phyloP scores from a whole-genome alignment of 2,797 vertebrate genomes.

The Gymnopithys bicolor region DNA sequence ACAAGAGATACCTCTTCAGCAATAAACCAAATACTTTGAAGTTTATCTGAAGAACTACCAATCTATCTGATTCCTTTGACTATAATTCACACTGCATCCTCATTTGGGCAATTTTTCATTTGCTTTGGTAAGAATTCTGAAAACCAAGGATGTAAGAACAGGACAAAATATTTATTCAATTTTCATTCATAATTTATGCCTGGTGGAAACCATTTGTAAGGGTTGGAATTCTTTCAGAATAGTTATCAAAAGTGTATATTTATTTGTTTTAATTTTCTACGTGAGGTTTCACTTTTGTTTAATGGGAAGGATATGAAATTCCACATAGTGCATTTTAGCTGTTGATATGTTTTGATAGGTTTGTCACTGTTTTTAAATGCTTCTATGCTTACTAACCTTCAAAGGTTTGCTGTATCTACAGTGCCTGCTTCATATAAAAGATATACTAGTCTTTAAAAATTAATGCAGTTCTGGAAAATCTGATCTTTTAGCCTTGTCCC shows the following conservation, averaged over 20 bases:
- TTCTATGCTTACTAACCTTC: background rate
- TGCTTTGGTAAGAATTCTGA: background rate
- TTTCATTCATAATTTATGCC: background rate
- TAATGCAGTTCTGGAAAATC: background rate
- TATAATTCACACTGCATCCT: background rate
- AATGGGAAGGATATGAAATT: background rate
- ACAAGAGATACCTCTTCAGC: background rate
- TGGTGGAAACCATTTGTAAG: background rate
- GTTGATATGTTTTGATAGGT: background rate
- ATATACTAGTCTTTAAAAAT: background rate
- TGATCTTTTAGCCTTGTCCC: background rate
- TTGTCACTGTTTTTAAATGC: background rate
- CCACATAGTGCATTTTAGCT: background rate
- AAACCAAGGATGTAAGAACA: background rate
- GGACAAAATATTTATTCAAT: background rate
- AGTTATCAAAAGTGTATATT: background rate
- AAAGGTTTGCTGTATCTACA: background rate
- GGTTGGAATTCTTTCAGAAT: background rate
- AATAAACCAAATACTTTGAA: slow-evolving; percentile 3
- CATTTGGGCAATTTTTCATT: background rate
- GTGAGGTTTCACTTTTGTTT: background rate
- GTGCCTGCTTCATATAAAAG: background rate
- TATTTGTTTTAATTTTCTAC: background rate
- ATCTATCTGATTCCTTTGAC: background rate
- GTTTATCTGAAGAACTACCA: background rate